These are phyloP conservation scores for Ecliptopera silaceata DNA, from an alignment of 2,888 invertebrate genomes.

Conservation along the genomic window DNA sequence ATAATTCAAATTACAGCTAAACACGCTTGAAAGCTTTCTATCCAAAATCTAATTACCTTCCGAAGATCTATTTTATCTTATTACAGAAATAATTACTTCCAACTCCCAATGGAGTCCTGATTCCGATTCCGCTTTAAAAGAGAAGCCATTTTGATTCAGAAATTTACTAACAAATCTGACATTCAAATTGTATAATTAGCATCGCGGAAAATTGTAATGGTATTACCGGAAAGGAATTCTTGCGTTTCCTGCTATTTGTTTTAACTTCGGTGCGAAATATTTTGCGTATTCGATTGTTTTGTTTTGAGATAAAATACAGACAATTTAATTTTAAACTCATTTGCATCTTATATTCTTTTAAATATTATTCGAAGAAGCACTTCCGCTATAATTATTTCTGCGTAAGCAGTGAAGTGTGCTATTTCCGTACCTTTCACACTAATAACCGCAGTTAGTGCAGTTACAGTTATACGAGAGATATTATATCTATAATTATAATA, in stretches of 20 bases:
- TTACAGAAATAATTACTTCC: conserved; percentile 15
- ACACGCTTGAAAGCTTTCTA: not conserved
- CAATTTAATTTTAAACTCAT: not conserved
- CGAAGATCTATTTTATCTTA: not conserved
- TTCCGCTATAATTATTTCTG: too few species aligned
- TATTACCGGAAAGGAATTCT: conserved; percentile 17
- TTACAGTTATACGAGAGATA: too few species aligned
- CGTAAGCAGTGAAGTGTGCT: too few species aligned
- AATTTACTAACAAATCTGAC: conserved; percentile 34
- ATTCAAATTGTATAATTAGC: conserved; percentile 41
- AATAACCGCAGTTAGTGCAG: too few species aligned
- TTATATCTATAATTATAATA: too few species aligned
- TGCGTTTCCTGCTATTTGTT: conserved; percentile 7
- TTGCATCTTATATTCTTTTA: too few species aligned
- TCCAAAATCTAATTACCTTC: not conserved
- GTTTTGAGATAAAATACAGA: not conserved
- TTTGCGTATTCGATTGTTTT: not conserved
- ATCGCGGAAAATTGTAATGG: conserved; percentile 34
- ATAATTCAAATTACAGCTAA: too few species aligned
- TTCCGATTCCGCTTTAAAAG: conserved; percentile 17
- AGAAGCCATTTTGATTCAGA: conserved; percentile 26
- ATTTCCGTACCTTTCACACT: too few species aligned
- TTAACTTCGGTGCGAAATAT: not conserved
- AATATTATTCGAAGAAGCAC: too few species aligned
- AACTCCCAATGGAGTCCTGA: conserved; percentile 7